Conservation (phyloP, 2,888 invertebrate genomes). For the Odontomyia ornata region DNA sequence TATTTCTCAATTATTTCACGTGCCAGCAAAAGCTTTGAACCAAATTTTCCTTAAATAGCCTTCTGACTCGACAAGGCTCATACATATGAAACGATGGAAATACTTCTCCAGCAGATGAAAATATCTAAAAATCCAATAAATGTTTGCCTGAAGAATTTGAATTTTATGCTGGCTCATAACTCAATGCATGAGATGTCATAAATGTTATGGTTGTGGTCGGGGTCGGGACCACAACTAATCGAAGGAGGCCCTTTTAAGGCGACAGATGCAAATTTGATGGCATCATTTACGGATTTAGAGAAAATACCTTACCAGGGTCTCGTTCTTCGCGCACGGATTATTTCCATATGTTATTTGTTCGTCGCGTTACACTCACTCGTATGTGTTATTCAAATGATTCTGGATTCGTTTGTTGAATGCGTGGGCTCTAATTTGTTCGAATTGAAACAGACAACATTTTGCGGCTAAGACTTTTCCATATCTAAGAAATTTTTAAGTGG, state of each 20-base stretch:
- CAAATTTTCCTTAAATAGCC: no score
- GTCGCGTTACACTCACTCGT: no score
- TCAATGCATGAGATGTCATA: slow-evolving; percentile 28
- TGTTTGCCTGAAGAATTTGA: no score
- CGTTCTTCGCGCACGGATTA: not conserved
- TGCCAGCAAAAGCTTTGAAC: no score
- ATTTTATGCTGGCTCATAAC: slow-evolving; percentile 7
- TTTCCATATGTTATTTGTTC: not conserved
- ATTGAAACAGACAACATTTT: not conserved
- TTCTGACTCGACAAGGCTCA: no score
- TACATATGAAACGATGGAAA: no score
- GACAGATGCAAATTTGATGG: slow-evolving; percentile 50
- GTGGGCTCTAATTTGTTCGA: slow-evolving; percentile 23
- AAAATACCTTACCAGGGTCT: not conserved
- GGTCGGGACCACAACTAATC: slow-evolving; percentile 6
- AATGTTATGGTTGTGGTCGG: slow-evolving; percentile 13
- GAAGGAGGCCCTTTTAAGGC: slow-evolving; percentile 42
- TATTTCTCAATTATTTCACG: no score
- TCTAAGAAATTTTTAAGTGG: not conserved
- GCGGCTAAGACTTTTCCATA: not conserved
- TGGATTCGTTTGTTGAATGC: not conserved
- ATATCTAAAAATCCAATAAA: no score
- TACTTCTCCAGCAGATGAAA: no score
- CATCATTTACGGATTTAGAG: slow-evolving; percentile 31
- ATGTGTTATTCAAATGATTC: slow-evolving; percentile 3